Conservation (phyloP, 2,113 vertebrate species). For the Lucifuga dentata region DNA sequence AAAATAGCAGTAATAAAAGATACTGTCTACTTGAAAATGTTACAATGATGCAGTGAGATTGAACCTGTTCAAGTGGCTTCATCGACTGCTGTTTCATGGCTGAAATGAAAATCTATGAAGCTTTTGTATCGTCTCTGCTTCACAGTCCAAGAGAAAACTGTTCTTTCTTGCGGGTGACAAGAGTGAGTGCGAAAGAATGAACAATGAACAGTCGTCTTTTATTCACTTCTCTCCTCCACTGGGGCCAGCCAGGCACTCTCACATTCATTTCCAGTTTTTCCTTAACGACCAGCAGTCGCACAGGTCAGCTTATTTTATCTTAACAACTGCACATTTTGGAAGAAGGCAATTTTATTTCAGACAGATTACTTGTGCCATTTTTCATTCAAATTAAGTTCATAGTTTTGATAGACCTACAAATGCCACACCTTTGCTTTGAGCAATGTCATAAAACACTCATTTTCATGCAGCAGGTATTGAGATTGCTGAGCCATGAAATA, state of each 20-base stretch:
- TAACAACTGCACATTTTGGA: background rate
- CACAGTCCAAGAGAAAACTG: conserved; percentile 17
- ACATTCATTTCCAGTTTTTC: conserved; percentile 14
- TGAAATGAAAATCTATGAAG: conserved; percentile 6
- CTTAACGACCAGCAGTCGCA: conserved; percentile 14
- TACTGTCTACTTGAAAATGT: background rate
- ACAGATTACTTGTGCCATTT: conserved; percentile 28
- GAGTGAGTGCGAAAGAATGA: conserved; percentile 11
- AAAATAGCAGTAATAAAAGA: too few species aligned
- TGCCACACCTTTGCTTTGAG: conserved; percentile 22
- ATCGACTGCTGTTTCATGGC: background rate
- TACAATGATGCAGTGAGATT: too few species aligned
- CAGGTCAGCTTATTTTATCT: conserved; percentile 46
- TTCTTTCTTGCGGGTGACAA: conserved; percentile 2
- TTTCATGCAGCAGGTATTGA: conserved; percentile 34
- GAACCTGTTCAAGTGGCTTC: background rate
- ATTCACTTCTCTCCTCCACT: conserved; percentile 12
- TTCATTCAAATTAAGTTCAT: conserved; percentile 15
- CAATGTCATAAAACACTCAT: conserved; percentile 7
- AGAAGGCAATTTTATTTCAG: background rate
- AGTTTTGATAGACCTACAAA: conserved; percentile 28
- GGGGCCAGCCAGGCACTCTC: conserved; percentile 1
- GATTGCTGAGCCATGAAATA: conserved; percentile 55
- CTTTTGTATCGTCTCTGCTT: background rate
- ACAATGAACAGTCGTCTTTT: conserved; percentile 18